Percentiles rank a stretch among this genome's conserved stretches.
phyloP scores from a whole-genome alignment of 2,797 vertebrate species.

The Mus minutoides region DNA sequence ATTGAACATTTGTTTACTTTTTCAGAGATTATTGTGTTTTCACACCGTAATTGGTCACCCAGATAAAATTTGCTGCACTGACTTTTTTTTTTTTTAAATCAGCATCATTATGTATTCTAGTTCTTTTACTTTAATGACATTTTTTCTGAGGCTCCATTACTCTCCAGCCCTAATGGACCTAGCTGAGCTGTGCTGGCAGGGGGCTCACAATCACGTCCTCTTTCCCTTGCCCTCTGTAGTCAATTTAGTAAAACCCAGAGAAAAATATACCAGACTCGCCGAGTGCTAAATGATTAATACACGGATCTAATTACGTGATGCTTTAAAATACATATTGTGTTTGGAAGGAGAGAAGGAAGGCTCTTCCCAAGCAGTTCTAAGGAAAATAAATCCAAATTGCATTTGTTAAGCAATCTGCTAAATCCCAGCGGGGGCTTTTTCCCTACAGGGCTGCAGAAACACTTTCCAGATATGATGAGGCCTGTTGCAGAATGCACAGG shows the following conservation, averaged over 20 bases:
- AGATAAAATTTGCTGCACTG: not conserved
- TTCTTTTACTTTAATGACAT: slow-evolving; percentile 12
- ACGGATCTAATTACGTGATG: slow-evolving; percentile 61
- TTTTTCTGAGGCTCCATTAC: slow-evolving; percentile 47
- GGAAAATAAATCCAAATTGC: slow-evolving; percentile 64
- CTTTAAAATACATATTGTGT: slow-evolving; percentile 46
- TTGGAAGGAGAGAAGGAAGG: not conserved
- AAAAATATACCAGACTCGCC: slow-evolving; percentile 38
- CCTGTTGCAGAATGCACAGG: slow-evolving; percentile 61
- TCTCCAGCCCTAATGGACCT: not conserved
- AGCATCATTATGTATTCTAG: slow-evolving; percentile 4
- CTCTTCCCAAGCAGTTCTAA: slow-evolving; percentile 48
- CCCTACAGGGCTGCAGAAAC: slow-evolving; percentile 79
- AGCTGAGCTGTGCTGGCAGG: not conserved
- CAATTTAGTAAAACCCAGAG: not conserved
- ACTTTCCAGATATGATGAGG: slow-evolving; percentile 58
- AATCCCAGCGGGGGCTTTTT: slow-evolving; percentile 71
- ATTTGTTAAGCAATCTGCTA: slow-evolving; percentile 74
- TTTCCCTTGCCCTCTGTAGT: not conserved
- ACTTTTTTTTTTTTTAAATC: slow-evolving; percentile 1
- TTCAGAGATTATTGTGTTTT: not conserved
- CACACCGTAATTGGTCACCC: not conserved
- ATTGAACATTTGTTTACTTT: slow-evolving; percentile 1
- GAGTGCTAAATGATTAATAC: slow-evolving; percentile 49
- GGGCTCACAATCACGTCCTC: not conserved